Evolutionary conservation across 2,113 vertebrate species (phyloP), one percentile per base, ranked within the genome.

Genomic region (Geococcyx californianus): DNA sequence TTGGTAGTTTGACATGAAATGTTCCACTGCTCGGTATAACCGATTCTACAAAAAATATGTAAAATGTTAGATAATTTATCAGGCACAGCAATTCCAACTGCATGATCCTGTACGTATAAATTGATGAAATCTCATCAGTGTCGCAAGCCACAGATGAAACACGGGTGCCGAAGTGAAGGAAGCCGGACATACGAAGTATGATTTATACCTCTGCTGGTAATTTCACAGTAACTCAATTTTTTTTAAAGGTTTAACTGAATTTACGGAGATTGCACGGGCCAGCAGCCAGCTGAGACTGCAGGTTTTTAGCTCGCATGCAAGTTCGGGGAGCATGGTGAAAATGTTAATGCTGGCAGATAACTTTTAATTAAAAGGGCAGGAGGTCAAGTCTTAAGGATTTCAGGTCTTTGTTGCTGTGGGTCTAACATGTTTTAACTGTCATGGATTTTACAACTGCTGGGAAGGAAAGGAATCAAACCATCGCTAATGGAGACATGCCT

Each of bases 21-120:
- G 99, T 99, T 67, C 99, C 99, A 85, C 99, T 99, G 96, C 99
- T 99, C 68, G 99, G 99, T 94, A 99, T 99, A 86, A 99, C 99
- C 11, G 99, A 99, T 97, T 99, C 99, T 99, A 96, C 33, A 92
- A 96, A 82, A 78, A 93, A 93, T 54, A 80, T n/a, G 73, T 13
- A 1, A 84, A 72, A 63, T 10, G 58, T 91, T 89, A 94, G 68
- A 58, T 51, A 63, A 83, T 95, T 95, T 89, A 77, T 47, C 95
- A 78, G 87, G 42, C 7, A 7, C 10, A 74, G 25, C 34, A 88
- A 52, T 33, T 64, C 60, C 70, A 83, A 16, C 3, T 52, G 40
- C 38, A 62, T 38, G 58, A 55, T 86, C 70, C 44, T 74, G 38
- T 4, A 55, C 1, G 5, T 29, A 10, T 13, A 75, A 34, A 1